phyloP scores from a whole-genome alignment of 2,888 invertebrate genomes.

The Dendrolimus pini region DNA sequence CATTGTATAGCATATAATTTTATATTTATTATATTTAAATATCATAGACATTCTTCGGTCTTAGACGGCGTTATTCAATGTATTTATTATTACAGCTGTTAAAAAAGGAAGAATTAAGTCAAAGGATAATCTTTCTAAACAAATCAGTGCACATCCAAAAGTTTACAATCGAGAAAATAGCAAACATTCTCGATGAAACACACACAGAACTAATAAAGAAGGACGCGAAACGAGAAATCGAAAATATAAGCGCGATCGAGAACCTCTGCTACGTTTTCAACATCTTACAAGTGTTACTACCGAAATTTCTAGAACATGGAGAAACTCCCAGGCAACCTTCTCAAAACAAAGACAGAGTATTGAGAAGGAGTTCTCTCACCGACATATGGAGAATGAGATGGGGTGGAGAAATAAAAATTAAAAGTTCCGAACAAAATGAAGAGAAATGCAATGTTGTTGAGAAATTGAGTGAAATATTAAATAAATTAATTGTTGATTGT shows the following conservation, averaged over 20 bases:
- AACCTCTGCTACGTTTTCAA: conserved; percentile 50
- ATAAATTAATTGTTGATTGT: conserved; percentile 46
- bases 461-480: conserved; percentile 42
- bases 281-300: conserved; percentile 40
- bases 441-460: conserved; percentile 7
- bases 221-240: conserved; percentile 32
- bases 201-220: conserved; percentile 22
- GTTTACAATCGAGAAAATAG: conserved; percentile 47
- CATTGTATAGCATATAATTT: no score
- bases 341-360: conserved; percentile 26
- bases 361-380: conserved; percentile 41
- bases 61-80: no score
- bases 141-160: conserved; percentile 48
- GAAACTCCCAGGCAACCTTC: conserved; percentile 26
- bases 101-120: conserved; percentile 42
- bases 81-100: conserved; percentile 35
- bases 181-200: conserved; percentile 28
- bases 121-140: conserved; percentile 44
- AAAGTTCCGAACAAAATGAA: neutral
- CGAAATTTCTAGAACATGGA: conserved; percentile 26
- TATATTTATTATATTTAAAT: no score
- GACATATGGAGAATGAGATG: conserved; percentile 61
- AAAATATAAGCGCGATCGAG: conserved; percentile 32
- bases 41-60: no score
- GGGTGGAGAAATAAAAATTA: conserved; percentile 31